phyloP scores from a whole-genome alignment of 2,888 invertebrate genomes.

The Amaurobius ferox region DNA sequence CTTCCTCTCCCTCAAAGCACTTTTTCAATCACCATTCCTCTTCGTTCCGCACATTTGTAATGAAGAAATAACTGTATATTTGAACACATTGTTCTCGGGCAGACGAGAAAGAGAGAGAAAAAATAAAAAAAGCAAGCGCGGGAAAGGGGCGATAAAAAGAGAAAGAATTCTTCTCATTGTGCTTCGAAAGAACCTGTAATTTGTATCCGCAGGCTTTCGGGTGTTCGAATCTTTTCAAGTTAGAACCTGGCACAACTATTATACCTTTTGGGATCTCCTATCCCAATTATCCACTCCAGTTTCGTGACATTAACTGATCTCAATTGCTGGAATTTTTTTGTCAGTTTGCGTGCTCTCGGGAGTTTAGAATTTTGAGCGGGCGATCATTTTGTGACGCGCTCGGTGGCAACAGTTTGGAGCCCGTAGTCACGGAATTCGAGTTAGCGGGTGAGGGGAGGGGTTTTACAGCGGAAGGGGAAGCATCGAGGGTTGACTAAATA shows the following conservation, averaged over 20 bases:
- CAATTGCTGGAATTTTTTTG: conserved; percentile 37
- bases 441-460: conserved; percentile 29
- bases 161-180: conserved; percentile 59
- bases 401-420: conserved; percentile 67
- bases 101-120: not conserved
- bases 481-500: not conserved
- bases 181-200: conserved; percentile 65
- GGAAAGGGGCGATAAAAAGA: conserved; percentile 19
- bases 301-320: conserved; percentile 64
- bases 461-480: not conserved
- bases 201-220: conserved; percentile 65
- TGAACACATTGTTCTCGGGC: not conserved
- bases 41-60: not conserved
- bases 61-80: conserved; percentile 12
- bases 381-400: conserved; percentile 69
- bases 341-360: conserved; percentile 37
- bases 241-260: conserved; percentile 23
- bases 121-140: conserved; percentile 23
- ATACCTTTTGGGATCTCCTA: conserved; percentile 13
- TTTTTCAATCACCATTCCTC: not conserved
- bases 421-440: conserved; percentile 63
- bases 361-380: conserved; percentile 32
- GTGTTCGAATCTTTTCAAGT: conserved; percentile 41
- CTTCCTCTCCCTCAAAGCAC: not conserved
- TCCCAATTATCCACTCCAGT: conserved; percentile 62